Evolutionary conservation across 2,113 vertebrate genomes (phyloP).

Genomic region (Xiphias gladius): DNA sequence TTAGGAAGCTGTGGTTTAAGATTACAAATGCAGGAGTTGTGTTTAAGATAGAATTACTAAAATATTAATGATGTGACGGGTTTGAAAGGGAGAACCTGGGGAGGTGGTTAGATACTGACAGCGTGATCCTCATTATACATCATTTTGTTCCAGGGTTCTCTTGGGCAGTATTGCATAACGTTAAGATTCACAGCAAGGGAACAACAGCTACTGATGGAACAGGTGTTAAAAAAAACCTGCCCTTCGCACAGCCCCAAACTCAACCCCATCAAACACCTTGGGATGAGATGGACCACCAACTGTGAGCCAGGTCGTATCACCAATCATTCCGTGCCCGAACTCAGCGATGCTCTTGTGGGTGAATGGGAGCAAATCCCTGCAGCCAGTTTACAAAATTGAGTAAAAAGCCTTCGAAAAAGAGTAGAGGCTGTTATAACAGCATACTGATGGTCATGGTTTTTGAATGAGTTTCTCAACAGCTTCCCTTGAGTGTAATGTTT

Average conservation of each 20-base stretch:
- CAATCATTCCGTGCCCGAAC: neutral
- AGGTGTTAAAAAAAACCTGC: neutral
- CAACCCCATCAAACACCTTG: slow-evolving; percentile 35
- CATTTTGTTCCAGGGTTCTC: neutral
- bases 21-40: neutral
- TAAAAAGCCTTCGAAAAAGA: neutral
- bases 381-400: neutral
- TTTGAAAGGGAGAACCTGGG: neutral
- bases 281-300: neutral
- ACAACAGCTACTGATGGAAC: neutral
- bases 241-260: neutral
- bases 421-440: neutral
- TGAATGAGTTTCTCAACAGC: neutral
- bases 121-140: neutral
- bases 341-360: neutral
- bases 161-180: neutral
- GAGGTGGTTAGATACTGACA: neutral
- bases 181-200: neutral
- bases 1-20: neutral
- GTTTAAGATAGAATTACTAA: neutral
- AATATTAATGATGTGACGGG: neutral
- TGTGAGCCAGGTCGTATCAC: slow-evolving; percentile 4
- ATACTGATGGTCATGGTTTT: neutral
- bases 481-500: neutral
- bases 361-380: neutral